Evolutionary conservation across 2,113 vertebrate genomes (phyloP).

Genomic region (Chaenogobius annularis): DNA sequence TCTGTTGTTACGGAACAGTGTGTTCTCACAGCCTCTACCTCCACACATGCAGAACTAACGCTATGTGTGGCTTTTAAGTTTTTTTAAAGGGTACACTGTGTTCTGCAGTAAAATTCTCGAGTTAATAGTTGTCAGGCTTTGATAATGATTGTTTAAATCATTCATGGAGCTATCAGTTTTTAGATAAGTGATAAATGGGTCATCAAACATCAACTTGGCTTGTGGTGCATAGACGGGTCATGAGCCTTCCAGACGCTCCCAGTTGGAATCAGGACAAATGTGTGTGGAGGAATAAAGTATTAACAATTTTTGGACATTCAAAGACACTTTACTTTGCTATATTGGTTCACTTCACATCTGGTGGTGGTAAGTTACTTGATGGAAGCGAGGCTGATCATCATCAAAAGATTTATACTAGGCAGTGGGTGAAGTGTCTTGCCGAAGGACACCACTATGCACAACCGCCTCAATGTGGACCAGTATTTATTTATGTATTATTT

Average conservation of each 20-base stretch:
- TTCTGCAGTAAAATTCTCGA: slow-evolving; percentile 20
- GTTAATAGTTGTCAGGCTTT: slow-evolving; percentile 7
- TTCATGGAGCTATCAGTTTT: neutral
- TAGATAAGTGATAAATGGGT: slow-evolving; percentile 6
- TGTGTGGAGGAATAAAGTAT: neutral
- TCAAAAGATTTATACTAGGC: no score
- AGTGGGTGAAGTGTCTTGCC: no score
- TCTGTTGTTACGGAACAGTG: slow-evolving; percentile 60
- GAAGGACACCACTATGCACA: no score
- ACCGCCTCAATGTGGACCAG: no score
- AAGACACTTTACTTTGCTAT: no score
- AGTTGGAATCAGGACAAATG: neutral
- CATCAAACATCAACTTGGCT: neutral
- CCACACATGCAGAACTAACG: slow-evolving; percentile 56
- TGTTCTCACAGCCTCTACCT: slow-evolving; percentile 47
- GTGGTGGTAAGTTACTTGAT: no score
- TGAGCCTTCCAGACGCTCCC: slow-evolving; percentile 1
- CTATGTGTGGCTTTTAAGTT: slow-evolving; percentile 17
- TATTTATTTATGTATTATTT: no score
- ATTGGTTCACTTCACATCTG: no score
- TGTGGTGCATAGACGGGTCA: neutral
- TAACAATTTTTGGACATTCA: neutral
- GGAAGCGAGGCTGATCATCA: no score
- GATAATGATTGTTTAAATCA: slow-evolving; percentile 8
- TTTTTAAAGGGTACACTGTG: slow-evolving; percentile 51